Percentiles rank a stretch among this genome's conserved stretches.
These are phyloP conservation scores for Arctia plantaginis DNA, from an alignment of 2,888 invertebrate genomes.

Conservation along the genomic window DNA sequence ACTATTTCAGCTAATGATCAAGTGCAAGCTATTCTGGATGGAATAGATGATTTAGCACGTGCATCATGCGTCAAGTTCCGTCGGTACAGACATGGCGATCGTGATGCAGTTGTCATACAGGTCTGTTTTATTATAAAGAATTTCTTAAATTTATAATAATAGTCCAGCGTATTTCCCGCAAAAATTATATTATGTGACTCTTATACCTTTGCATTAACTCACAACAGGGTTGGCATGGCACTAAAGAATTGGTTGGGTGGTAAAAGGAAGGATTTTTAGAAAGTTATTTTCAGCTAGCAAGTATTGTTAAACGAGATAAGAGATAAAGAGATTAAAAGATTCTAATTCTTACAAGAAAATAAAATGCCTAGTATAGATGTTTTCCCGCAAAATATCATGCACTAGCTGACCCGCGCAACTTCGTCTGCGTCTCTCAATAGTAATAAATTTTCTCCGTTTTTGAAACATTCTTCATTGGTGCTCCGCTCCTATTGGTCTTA, in stretches of 20 bases:
- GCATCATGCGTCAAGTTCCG: conserved; percentile 83
- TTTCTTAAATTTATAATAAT: background rate
- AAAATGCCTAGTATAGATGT: background rate
- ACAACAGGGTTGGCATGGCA: background rate
- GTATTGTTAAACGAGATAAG: background rate
- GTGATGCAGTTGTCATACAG: conserved; percentile 82
- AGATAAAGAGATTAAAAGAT: background rate
- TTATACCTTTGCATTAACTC: background rate
- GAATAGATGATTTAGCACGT: conserved; percentile 78
- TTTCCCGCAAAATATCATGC: background rate
- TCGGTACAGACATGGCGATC: conserved; percentile 78
- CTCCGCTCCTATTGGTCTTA: no score
- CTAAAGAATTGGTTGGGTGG: background rate
- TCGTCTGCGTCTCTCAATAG: no score
- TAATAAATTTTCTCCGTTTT: no score
- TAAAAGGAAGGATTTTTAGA: background rate
- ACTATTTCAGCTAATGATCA: conserved; percentile 73
- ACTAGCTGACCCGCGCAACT: no score
- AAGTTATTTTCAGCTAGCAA: background rate
- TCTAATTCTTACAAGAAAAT: background rate
- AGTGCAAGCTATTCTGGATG: conserved; percentile 77
- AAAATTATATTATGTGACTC: background rate
- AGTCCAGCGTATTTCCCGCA: background rate
- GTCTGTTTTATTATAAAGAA: conserved; percentile 50
- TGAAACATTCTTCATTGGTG: no score